Conservation (phyloP, 2,888 invertebrate species). For the Drosophila aldrichi region DNA sequence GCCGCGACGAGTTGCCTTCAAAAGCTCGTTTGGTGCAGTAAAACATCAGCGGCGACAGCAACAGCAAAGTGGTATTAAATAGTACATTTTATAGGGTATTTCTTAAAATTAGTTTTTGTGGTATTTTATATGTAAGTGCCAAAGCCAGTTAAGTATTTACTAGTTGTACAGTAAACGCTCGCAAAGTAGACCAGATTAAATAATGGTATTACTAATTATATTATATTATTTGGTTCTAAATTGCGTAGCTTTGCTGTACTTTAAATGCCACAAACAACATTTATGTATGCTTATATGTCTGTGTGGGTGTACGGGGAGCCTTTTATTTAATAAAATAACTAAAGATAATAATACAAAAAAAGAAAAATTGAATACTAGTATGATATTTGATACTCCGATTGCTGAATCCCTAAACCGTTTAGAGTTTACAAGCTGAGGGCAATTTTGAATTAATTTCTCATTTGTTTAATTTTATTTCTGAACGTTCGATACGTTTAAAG, state of each 20-base stretch:
- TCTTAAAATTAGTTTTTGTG: slow-evolving; percentile 27
- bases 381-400: background rate
- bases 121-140: slow-evolving; percentile 62
- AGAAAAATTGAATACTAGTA: background rate
- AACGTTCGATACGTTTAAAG: rapidly evolving
- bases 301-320: background rate
- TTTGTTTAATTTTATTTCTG: background rate
- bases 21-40: slow-evolving; percentile 38
- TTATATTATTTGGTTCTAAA: background rate
- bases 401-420: slow-evolving; percentile 1
- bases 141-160: slow-evolving; percentile 70
- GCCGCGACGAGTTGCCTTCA: slow-evolving; percentile 23
- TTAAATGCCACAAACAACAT: slow-evolving; percentile 65
- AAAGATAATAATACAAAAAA: slow-evolving; percentile 8
- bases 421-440: background rate
- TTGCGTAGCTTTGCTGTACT: slow-evolving; percentile 8
- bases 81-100: slow-evolving; percentile 23
- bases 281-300: slow-evolving; percentile 59
- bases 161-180: slow-evolving; percentile 15
- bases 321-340: slow-evolving; percentile 6
- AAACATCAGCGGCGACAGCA: slow-evolving; percentile 25
- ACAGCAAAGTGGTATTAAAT: slow-evolving; percentile 38
- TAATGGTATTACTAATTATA: background rate
- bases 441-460: background rate
- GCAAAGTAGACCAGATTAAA: slow-evolving; percentile 1